phyloP scores from a whole-genome alignment of 1,140 invertebrate species.

The Cydia splendana region DNA sequence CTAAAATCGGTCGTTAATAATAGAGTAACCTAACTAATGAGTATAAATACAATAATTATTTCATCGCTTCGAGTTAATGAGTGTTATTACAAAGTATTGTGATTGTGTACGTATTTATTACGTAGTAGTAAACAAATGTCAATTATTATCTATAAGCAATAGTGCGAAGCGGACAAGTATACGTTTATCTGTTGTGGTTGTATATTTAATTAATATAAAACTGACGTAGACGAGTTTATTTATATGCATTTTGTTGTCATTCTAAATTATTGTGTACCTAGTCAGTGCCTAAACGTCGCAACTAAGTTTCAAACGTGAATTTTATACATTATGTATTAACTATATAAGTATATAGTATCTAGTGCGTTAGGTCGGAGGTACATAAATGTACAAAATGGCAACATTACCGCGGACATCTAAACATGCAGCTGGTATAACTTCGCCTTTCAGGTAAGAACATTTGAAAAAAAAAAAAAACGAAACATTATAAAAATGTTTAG shows the following conservation, averaged over 20 bases:
- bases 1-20: slow-evolving; percentile 35
- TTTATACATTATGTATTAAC: slow-evolving; percentile 3
- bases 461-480: background rate
- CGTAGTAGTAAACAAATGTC: slow-evolving; percentile 23
- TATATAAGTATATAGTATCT: background rate
- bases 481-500: background rate
- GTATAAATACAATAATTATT: slow-evolving; percentile 12
- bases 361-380: background rate
- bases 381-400: slow-evolving; percentile 52
- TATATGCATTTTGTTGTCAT: background rate
- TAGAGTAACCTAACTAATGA: background rate
- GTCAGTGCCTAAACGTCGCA: slow-evolving; percentile 1
- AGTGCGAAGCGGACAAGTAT: slow-evolving; percentile 5
- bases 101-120: slow-evolving; percentile 15
- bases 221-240: background rate
- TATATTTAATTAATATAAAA: background rate
- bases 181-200: slow-evolving; percentile 2
- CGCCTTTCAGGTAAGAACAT: slow-evolving; percentile 61
- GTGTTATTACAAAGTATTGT: slow-evolving; percentile 15
- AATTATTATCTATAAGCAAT: background rate
- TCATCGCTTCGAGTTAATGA: background rate
- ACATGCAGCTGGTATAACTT: slow-evolving; percentile 56
- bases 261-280: background rate
- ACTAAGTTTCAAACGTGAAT: slow-evolving; percentile 9
- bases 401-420: slow-evolving; percentile 71